Percentiles rank a stretch among this genome's conserved stretches.
Evolutionary conservation across 2,113 vertebrate species (phyloP).

Genomic region (human (Homo sapiens)): GRCh38 chr13:100909001-100909500

Average conservation of each 20-base stretch:
- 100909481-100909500: no score
- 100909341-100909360: background rate
- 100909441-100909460: no score
- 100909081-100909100: background rate
- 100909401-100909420: background rate
- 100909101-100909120: background rate
- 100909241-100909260: background rate
- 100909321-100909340: background rate
- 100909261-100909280: background rate
- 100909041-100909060: background rate
- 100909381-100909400: background rate
- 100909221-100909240: background rate
- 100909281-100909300: background rate
- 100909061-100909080: background rate
- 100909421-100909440: background rate
- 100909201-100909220: background rate
- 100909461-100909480: no score
- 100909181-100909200: background rate
- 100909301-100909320: background rate
- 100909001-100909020: background rate
- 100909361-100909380: background rate
- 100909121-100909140: no score
- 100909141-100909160: background rate
- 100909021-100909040: background rate
- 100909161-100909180: background rate